These are phyloP conservation scores for Anneissia japonica DNA, from an alignment of 35 echinoderm and acorn worm genomes.

Conservation along the genomic window DNA sequence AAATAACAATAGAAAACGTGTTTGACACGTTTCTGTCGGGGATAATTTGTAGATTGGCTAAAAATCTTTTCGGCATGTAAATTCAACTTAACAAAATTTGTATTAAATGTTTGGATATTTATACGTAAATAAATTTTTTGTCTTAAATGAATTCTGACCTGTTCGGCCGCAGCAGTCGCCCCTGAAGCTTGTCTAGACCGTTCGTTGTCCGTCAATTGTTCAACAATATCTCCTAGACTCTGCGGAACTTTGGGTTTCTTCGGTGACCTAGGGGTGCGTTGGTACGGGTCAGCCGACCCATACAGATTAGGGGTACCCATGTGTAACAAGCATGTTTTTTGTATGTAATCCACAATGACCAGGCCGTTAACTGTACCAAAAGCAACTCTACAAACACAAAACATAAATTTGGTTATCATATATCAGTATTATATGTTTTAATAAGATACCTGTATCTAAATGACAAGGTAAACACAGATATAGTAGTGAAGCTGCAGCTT, in stretches of 20 bases:
- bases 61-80: too few relatives aligned
- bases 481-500: too few relatives aligned
- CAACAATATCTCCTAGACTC: slow-evolving; percentile 90
- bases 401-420: not conserved
- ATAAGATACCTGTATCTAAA: too few relatives aligned
- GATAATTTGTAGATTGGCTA: too few relatives aligned
- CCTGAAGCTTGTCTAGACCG: slow-evolving; percentile 50
- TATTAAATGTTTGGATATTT: too few relatives aligned
- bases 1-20: too few relatives aligned
- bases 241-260: slow-evolving; percentile 87
- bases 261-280: slow-evolving; percentile 87
- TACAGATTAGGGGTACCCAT: slow-evolving; percentile 99
- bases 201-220: slow-evolving; percentile 81
- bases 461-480: too few relatives aligned
- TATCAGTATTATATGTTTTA: too few relatives aligned
- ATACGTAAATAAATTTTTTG: too few relatives aligned
- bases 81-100: too few relatives aligned
- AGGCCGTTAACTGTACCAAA: slow-evolving; percentile 88
- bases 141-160: too few relatives aligned
- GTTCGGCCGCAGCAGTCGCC: slow-evolving; percentile 15
- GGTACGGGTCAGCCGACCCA: slow-evolving; percentile 93
- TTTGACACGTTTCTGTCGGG: too few relatives aligned
- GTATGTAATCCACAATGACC: slow-evolving; percentile 90
- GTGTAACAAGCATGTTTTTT: slow-evolving; percentile 84
- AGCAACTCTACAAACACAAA: slow-evolving; percentile 44